Evolutionary conservation across 37 sponge, comb jelly and placozoan genomes (phyloP).

Genomic region (Chondrilla cf. caribensis): DNA sequence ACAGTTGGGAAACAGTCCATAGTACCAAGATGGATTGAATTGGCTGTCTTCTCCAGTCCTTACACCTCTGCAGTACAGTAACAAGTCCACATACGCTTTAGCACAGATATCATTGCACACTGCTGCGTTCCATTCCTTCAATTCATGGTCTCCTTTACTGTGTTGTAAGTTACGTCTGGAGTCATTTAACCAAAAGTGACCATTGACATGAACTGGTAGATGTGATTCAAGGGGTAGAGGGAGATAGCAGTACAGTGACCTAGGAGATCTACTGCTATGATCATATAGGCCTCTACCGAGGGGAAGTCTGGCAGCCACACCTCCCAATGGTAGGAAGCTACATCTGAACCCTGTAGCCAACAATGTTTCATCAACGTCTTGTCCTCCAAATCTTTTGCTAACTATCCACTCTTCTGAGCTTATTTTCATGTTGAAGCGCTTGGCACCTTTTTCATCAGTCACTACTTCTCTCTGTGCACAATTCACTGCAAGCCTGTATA

Average conservation of each 20-base stretch:
- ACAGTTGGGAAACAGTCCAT: conserved; percentile 41
- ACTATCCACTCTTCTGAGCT: conserved; percentile 29
- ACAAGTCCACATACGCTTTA: conserved; percentile 40
- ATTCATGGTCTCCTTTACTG: neutral
- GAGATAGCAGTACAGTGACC: conserved; percentile 50
- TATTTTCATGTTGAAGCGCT: neutral
- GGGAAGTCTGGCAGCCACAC: conserved; percentile 37
- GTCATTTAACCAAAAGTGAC: conserved; percentile 62
- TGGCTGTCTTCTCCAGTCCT: neutral
- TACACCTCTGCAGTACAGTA: conserved; percentile 26
- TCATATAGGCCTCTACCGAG: neutral
- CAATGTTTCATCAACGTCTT: neutral
- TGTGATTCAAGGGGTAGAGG: conserved; percentile 45
- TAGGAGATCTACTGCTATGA: neutral
- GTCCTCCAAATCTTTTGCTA: conserved; percentile 14
- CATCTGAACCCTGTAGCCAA: neutral
- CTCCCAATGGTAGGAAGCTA: conserved; percentile 49
- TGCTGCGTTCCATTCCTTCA: conserved; percentile 41
- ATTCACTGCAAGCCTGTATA: neutral
- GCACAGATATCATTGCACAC: conserved; percentile 11
- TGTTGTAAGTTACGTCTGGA: conserved; percentile 50
- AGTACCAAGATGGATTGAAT: conserved; percentile 34
- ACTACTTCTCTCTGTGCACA: neutral
- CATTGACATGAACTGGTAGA: conserved; percentile 77
- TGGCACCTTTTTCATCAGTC: neutral